Evolutionary conservation across 2,888 invertebrate genomes (phyloP), one percentile per base, ranked within the genome.

Genomic region (Meliscaeva auricollis): DNA sequence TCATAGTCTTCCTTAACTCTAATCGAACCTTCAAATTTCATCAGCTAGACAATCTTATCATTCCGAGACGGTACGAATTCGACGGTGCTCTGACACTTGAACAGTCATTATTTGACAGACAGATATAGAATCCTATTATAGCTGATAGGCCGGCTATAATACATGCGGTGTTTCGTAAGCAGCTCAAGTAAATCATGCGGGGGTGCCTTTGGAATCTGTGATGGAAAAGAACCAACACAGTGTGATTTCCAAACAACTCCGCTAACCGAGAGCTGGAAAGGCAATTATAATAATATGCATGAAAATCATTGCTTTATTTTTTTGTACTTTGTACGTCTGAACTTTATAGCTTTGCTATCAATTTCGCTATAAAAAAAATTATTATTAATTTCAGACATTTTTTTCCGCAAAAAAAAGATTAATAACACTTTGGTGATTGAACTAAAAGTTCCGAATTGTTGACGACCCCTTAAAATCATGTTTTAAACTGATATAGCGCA

Each of bases 281-380:
- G 9, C 32, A 56, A 5, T n/a, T n/a, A n/a, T n/a, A 26, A 52
- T 38, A 48, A 52, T 6, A 26, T 48, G n/a, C n/a, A 60, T 56
- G 3, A 13, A 50, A 56, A 72, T 35, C 64, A 56, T 72, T 30
- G 50, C 17, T 68, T 15, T 41, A n/a, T 35, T n/a, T 3, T 26
- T 72, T 62, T 66, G 81, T 52, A 81, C 81, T 81, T 81, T 81
- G 81, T 15, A 76, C 81, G 81, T 81, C 81, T 81, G 41, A 60
- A 9, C 26, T 26, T 60, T 9, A 32, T 52, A 46, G 32, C 38
- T 38, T 2, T 32, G 69, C 64, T 81, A 81, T 81, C 75, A 30
- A 9, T 69, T 70, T 15, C 11, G 35, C 26, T 44, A 50, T 76
- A 50, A 41, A 58, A 38, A 56, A 26, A 22, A 52, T 32, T 32